phyloP scores from a whole-genome alignment of 2,888 invertebrate species.

The Deroplatys truncata region DNA sequence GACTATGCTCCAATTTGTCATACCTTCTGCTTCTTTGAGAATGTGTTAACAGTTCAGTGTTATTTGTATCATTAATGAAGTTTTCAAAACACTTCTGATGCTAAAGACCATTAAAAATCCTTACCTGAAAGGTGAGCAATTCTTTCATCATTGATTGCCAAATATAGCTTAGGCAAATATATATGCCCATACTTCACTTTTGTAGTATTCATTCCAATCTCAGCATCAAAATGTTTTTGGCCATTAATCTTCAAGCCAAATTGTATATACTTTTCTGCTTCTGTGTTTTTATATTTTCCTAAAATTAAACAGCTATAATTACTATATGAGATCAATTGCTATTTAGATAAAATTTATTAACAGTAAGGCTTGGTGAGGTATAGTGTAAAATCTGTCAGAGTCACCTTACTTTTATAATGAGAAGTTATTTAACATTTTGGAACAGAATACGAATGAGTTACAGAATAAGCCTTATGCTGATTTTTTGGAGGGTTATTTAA shows the following conservation, averaged over 20 bases:
- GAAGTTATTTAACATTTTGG: too few relatives aligned
- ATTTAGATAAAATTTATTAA: too few relatives aligned
- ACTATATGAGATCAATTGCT: not conserved
- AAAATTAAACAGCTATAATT: slow-evolving; percentile 18
- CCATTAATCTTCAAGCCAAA: slow-evolving; percentile 70
- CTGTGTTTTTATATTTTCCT: slow-evolving; percentile 65
- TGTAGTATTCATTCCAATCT: slow-evolving; percentile 55
- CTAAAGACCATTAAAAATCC: not conserved
- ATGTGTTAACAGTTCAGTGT: too few relatives aligned
- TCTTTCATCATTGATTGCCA: slow-evolving; percentile 68
- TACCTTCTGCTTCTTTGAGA: too few relatives aligned
- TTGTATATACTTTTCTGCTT: slow-evolving; percentile 63
- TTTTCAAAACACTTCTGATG: not conserved
- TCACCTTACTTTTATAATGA: too few relatives aligned
- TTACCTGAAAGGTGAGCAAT: slow-evolving; percentile 68
- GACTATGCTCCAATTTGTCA: too few relatives aligned
- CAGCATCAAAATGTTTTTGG: slow-evolving; percentile 63
- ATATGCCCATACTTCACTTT: slow-evolving; percentile 62
- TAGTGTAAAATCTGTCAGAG: too few relatives aligned
- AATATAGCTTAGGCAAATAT: slow-evolving; percentile 65
- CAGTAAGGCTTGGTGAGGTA: too few relatives aligned
- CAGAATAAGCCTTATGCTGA: too few relatives aligned
- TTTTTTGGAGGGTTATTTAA: too few relatives aligned
- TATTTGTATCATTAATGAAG: too few relatives aligned
- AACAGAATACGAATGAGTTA: too few relatives aligned